Base-by-base conservation (phyloP, 2,113 vertebrate genomes). In the Acinonyx jubatus region DNA sequence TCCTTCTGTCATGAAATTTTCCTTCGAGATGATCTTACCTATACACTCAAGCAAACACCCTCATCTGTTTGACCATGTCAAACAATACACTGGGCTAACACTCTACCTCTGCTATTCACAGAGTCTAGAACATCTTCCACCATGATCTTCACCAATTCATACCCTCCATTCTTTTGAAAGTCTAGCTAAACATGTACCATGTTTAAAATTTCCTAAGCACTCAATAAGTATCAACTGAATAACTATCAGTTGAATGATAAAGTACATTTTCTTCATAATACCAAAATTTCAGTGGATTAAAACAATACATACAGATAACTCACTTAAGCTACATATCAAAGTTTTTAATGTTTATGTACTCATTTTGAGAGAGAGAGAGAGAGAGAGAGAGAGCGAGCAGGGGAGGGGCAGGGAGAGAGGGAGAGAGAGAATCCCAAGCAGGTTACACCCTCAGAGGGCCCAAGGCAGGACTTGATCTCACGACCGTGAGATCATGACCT, bases 31-130 rank as follows among this genome's bases (percentile, higher is more conserved):
- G 2, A 23, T 65, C 23, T 38, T 23, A 68, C 33, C 23, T 81
- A 16, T 50, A 86, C 36, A 63, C 23, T 14, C n/a, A 80, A 74
- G 31, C 41, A 69, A 68, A 19, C 2, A 63, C 11, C 11, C 13
- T 65, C 11, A 4, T 1, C 14, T 63, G n/a, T 13, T 10, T 33
- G 9, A 7, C 4, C 31, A 15, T 7, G 1, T 4, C 11, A 61
- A 61, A 61, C 57, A 10, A 5, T 19, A 63, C 1, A 25, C 36
- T n/a, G 0, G 8, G 16, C 27, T 50, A 50, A 27, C 9, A 12
- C 15, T 55, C 31, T 27, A 63, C 7, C 25, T 31, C 23, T 18
- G 41, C 13, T 36, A 1, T 15, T 69, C 12, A 1, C 45, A 63
- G n/a, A 86, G 14, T 68, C 41, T 41, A 1, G 12, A n/a, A 55